These are phyloP conservation scores for Prionchulus punctatus DNA, from an alignment of 2,888 invertebrate species.

Conservation along the genomic window DNA sequence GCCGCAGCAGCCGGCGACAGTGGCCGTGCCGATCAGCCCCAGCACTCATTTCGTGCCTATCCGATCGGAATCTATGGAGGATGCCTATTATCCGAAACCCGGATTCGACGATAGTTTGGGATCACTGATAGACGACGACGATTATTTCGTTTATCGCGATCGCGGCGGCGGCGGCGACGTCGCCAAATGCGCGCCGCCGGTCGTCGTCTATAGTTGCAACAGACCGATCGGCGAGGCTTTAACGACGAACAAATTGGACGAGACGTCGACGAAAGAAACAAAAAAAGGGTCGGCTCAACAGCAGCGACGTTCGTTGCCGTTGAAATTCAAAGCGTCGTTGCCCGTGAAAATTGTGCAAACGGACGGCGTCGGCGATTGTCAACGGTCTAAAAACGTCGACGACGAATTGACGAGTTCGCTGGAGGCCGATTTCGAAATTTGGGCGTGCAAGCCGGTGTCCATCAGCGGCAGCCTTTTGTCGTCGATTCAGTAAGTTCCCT, in stretches of 20 bases:
- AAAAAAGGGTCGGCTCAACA: background rate
- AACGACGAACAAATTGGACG: background rate
- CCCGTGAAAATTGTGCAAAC: slow-evolving; percentile 2
- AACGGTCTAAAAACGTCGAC: too few species aligned
- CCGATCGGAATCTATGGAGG: slow-evolving; percentile 6
- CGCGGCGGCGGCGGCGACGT: background rate
- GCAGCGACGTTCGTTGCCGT: slow-evolving; percentile 4
- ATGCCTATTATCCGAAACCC: slow-evolving; percentile 3
- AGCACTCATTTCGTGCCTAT: slow-evolving; percentile 6
- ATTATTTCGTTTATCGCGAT: background rate
- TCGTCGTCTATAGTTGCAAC: too few species aligned
- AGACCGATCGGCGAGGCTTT: too few species aligned
- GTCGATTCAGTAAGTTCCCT: too few species aligned
- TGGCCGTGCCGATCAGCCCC: slow-evolving; percentile 1
- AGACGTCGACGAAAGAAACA: background rate
- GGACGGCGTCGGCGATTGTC: background rate
- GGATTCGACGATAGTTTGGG: background rate
- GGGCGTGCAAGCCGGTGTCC: too few species aligned
- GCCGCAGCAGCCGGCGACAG: background rate
- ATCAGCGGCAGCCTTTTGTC: too few species aligned
- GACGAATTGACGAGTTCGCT: too few species aligned
- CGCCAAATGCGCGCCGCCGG: background rate
- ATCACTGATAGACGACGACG: background rate
- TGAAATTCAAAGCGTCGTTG: slow-evolving; percentile 8
- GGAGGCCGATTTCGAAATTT: too few species aligned